phyloP scores from a whole-genome alignment of 2,113 vertebrate species.

The Nothobranchius furzeri region DNA sequence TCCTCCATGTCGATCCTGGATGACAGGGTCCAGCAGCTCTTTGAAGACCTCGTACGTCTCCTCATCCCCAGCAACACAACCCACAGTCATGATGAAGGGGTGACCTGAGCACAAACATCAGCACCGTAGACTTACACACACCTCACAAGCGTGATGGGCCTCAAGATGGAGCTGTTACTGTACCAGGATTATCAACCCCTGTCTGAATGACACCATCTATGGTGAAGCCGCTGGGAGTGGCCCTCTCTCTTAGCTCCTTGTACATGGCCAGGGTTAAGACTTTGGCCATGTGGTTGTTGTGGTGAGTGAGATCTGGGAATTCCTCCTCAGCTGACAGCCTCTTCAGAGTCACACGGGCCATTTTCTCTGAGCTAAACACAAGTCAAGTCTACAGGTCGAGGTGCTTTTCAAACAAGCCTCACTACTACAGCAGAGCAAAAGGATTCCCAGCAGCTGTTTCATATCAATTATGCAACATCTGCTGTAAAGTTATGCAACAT shows the following conservation, averaged over 20 bases:
- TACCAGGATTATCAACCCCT: constrained; percentile 88
- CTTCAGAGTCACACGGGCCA: constrained; percentile 77
- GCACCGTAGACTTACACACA: constrained; percentile 11
- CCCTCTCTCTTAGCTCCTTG: constrained; percentile 70
- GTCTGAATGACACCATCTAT: constrained; percentile 84
- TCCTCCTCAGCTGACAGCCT: constrained; percentile 76
- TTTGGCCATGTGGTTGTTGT: constrained; percentile 84
- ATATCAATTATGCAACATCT: too few species aligned
- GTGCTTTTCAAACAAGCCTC: neutral
- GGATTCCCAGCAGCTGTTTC: too few species aligned
- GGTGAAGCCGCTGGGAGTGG: constrained; percentile 81
- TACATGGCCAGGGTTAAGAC: constrained; percentile 80
- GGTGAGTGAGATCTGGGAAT: constrained; percentile 78
- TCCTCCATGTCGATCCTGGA: constrained; percentile 91
- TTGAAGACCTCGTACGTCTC: constrained; percentile 92
- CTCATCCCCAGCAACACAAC: constrained; percentile 94
- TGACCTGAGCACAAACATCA: constrained; percentile 81
- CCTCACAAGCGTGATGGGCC: constrained; percentile 7
- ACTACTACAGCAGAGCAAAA: too few species aligned
- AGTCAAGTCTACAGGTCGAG: constrained; percentile 14
- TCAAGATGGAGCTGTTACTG: constrained; percentile 52
- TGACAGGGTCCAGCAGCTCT: constrained; percentile 94
- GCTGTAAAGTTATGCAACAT: too few species aligned
- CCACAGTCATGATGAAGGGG: constrained; percentile 96
- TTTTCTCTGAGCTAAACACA: constrained; percentile 72